A percentile compares a stretch with the other conserved stretches of the same genome.
Conservation (phyloP, 2,888 invertebrate genomes). For the Xestia sexstrigata region DNA sequence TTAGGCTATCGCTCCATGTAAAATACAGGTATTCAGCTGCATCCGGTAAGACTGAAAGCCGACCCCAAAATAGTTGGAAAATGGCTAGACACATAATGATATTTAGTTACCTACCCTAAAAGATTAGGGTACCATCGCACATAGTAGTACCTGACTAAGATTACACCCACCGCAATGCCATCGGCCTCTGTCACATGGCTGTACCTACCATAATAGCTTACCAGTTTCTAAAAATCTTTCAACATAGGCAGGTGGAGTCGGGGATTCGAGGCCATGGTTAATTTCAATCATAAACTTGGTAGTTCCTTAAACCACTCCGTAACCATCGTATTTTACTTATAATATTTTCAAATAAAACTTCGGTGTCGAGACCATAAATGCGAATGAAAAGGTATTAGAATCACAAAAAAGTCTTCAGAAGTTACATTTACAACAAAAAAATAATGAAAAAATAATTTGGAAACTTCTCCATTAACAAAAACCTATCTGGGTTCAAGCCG, state of each 20-base stretch:
- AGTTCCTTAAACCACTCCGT: conserved; percentile 4
- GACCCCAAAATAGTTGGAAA: too few species aligned
- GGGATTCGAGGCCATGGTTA: background rate
- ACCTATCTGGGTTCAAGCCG: background rate
- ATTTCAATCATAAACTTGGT: conserved; percentile 10
- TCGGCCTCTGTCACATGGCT: too few species aligned
- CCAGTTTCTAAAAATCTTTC: too few species aligned
- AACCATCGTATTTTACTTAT: background rate
- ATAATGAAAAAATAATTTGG: background rate
- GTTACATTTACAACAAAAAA: background rate
- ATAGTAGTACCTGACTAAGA: too few species aligned
- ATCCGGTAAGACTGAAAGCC: too few species aligned
- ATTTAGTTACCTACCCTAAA: too few species aligned
- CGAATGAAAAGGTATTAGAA: background rate
- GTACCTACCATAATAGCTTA: too few species aligned
- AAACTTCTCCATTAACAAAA: background rate
- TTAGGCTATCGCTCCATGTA: background rate
- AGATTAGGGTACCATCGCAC: too few species aligned
- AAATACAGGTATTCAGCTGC: too few species aligned
- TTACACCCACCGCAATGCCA: too few species aligned
- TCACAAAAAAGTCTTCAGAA: background rate
- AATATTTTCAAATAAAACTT: conserved; percentile 19
- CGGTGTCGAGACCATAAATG: background rate
- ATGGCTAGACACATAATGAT: too few species aligned
- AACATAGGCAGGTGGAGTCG: background rate